Percentiles rank a stretch among this genome's conserved stretches.
phyloP scores from a whole-genome alignment of 2,888 invertebrate species.

The Athalia cordata region DNA sequence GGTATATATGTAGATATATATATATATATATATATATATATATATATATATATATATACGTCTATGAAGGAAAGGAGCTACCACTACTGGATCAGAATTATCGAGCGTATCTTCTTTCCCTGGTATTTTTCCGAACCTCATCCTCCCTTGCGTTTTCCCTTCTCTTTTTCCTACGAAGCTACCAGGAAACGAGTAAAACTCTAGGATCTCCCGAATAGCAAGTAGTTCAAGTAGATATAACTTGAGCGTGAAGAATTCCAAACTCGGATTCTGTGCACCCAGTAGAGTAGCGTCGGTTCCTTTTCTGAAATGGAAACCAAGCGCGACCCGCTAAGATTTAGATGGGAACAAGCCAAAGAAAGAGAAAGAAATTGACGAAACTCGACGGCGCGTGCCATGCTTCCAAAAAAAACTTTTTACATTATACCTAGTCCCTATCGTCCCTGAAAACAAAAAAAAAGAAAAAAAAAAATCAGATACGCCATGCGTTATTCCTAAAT shows the following conservation, averaged over 20 bases:
- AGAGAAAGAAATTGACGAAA: constrained; percentile 32
- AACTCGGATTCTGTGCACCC: neutral
- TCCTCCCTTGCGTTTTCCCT: neutral
- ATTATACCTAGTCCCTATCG: constrained; percentile 1
- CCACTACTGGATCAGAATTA: constrained; percentile 26
- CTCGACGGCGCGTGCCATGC: constrained; percentile 34
- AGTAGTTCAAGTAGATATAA: constrained; percentile 14
- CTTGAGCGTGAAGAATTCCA: no score
- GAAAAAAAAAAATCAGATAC: neutral
- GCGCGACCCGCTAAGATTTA: neutral
- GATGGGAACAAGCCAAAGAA: no score
- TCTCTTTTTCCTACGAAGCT: constrained; percentile 1
- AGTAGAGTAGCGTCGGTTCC: neutral
- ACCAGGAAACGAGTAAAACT: constrained; percentile 19
- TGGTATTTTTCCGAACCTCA: neutral
- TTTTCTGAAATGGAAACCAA: constrained; percentile 34
- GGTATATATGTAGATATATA: no score
- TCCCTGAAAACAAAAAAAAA: neutral
- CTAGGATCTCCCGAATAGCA: constrained; percentile 39
- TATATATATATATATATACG: no score
- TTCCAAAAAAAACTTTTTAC: constrained; percentile 6
- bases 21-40: no score
- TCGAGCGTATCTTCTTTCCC: constrained; percentile 2
- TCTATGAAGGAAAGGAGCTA: constrained; percentile 6
- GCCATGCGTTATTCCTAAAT: no score